Base-by-base conservation (phyloP, 1,140 invertebrate species). In the Teleogryllus occipitalis region DNA sequence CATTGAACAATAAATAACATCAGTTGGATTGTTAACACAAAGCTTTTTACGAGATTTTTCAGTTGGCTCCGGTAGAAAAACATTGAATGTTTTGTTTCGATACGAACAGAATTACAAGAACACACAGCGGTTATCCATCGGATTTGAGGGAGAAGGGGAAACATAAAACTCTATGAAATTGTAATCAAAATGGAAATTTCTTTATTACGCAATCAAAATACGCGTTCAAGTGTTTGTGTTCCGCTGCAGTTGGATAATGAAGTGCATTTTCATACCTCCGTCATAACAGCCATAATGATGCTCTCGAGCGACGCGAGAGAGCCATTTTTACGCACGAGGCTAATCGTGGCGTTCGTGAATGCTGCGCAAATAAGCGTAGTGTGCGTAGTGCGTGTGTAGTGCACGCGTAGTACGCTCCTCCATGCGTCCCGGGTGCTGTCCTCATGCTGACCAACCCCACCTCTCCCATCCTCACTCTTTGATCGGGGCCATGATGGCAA, bases 91-190 rank as follows among this genome's bases (percentile, higher is more conserved):
- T 65, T 65, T 65, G 54, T 65, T 65, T 65, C 54, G 54, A 65
- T 65, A 65, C 54, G 54, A 65, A 65, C 54, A 65, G 54, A 65
- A 65, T 65, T 65, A 65, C 54, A 65, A 65, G 54, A 65, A 65
- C 54, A 65, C 54, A 65, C 54, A 65, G 54, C 18, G 18, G 54
- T 65, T 65, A 65, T 65, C 10, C 54, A 65, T 65, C 54, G 54
- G 54, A 65, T 65, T 65, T 65, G 54, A 65, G 54, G 54, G 54
- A 7, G 18, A 18, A 65, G 54, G 18, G 10, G 54, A 65, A 65
- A 65, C 54, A 65, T 65, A 65, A 65, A 65, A 65, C 54, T 65
- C 54, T 65, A 65, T 65, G 54, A 65, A 65, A 65, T 65, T 65
- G 54, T 18, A 65, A 65, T 65, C 54, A 65, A 65, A 65, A 65